These are phyloP conservation scores for Solea senegalensis DNA, from an alignment of 2,113 vertebrate species.

Conservation along the genomic window DNA sequence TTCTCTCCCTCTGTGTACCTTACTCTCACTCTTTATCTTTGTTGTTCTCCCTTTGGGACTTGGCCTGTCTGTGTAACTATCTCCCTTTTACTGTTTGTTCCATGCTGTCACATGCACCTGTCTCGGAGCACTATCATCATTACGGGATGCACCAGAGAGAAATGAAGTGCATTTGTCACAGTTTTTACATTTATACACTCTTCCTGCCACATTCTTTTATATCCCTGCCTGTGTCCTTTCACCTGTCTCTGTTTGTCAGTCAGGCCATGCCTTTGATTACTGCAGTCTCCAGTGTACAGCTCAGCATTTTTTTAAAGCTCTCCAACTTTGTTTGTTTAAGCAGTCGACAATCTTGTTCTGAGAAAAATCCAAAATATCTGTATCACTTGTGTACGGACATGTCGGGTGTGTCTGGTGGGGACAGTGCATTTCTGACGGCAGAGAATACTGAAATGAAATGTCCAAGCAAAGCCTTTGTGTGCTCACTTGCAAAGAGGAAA, in stretches of 20 bases:
- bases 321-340: too few relatives aligned
- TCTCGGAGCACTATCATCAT: slow-evolving; percentile 20
- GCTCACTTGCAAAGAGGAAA: slow-evolving; percentile 33
- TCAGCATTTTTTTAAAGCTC: too few relatives aligned
- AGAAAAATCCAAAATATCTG: too few relatives aligned
- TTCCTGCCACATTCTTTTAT: slow-evolving; percentile 44
- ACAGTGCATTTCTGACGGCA: neutral
- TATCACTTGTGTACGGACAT: too few relatives aligned
- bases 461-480: slow-evolving; percentile 30
- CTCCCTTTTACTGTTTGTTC: slow-evolving; percentile 29
- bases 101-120: slow-evolving; percentile 52
- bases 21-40: slow-evolving; percentile 29
- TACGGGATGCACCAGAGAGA: slow-evolving; percentile 15
- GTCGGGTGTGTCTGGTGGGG: too few relatives aligned
- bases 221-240: slow-evolving; percentile 24
- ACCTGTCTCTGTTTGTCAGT: slow-evolving; percentile 8
- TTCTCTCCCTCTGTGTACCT: slow-evolving; percentile 32
- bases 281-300: neutral
- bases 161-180: slow-evolving; percentile 60
- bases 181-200: slow-evolving; percentile 48
- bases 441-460: slow-evolving; percentile 36
- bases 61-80: slow-evolving; percentile 24
- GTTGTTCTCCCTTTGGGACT: slow-evolving; percentile 37
- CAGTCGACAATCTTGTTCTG: too few relatives aligned
- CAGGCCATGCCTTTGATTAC: slow-evolving; percentile 10